phyloP scores from a whole-genome alignment of 2,113 vertebrate genomes.

The Megaptera novaeangliae region DNA sequence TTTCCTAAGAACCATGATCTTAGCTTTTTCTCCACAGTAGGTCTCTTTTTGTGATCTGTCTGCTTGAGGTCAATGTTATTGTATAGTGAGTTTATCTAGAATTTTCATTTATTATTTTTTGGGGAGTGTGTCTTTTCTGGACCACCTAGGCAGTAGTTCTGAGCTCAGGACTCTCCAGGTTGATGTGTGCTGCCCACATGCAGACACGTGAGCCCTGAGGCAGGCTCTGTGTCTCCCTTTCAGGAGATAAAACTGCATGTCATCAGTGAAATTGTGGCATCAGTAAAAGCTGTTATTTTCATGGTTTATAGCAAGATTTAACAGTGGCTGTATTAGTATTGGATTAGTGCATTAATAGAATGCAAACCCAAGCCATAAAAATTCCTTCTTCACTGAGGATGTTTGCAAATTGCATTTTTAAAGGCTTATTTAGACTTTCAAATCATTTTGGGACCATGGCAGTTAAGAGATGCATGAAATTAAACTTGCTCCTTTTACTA shows the following conservation, averaged over 20 bases:
- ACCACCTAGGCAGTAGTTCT: neutral
- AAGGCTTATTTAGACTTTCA: slow-evolving; percentile 47
- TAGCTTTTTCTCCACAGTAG: neutral
- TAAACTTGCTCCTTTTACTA: neutral
- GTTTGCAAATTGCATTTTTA: slow-evolving; percentile 44
- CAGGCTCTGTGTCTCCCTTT: neutral
- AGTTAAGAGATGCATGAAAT: slow-evolving; percentile 41
- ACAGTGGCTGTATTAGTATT: neutral
- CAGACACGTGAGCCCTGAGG: neutral
- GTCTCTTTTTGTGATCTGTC: neutral
- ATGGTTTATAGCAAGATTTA: slow-evolving; percentile 2
- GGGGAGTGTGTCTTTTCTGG: neutral
- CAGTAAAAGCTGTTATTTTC: neutral
- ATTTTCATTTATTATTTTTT: neutral
- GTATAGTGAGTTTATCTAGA: neutral
- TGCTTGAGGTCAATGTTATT: neutral
- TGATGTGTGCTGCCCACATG: neutral
- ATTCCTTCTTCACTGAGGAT: neutral
- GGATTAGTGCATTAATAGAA: slow-evolving; percentile 18
- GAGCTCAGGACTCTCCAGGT: neutral
- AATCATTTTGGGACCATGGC: neutral
- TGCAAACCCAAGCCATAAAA: neutral
- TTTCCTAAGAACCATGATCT: neutral
- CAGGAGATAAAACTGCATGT: neutral
- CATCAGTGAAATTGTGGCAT: neutral